phyloP scores from a whole-genome alignment of 53 echinoderm and acorn worm species.

The Arbacia lixula region DNA sequence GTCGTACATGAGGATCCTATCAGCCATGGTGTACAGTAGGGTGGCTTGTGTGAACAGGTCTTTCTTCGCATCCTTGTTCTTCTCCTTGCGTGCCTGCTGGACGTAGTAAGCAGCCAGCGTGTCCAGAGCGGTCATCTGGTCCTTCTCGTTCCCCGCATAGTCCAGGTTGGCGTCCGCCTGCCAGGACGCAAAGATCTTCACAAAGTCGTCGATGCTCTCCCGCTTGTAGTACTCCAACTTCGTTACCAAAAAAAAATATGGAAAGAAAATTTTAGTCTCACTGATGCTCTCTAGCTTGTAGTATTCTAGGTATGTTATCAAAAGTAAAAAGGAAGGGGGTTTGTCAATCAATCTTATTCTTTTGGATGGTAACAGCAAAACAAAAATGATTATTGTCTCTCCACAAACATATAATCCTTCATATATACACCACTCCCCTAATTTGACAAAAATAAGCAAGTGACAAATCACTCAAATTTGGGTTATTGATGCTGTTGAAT shows the following conservation, averaged over 20 bases:
- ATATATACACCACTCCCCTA: too few species aligned
- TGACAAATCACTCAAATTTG: too few species aligned
- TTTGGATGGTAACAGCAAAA: too few species aligned
- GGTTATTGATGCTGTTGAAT: too few species aligned
- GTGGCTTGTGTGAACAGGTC: conserved; percentile 97
- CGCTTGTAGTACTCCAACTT: conserved; percentile 98
- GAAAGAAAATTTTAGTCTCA: too few species aligned
- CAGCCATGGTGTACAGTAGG: conserved; percentile 97
- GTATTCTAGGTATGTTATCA: too few species aligned
- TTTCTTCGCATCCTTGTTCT: conserved; percentile 96
- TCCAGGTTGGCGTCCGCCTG: conserved; percentile 92
- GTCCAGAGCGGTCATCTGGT: conserved; percentile 98
- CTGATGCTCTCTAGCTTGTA: too few species aligned
- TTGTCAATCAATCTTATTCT: too few species aligned
- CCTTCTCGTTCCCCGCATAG: conserved; percentile 90
- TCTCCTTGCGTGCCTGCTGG: conserved; percentile 95
- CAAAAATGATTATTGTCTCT: too few species aligned
- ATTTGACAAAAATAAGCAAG: too few species aligned
- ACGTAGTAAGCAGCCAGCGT: conserved; percentile 98
- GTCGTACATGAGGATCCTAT: conserved; percentile 98
- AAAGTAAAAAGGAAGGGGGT: too few species aligned
- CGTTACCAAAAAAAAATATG: not conserved
- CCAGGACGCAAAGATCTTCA: conserved; percentile 98
- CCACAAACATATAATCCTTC: too few species aligned
- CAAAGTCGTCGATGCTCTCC: conserved; percentile 88